phyloP scores from a whole-genome alignment of 2,888 invertebrate genomes.

The Nephrotoma guestfalica region DNA sequence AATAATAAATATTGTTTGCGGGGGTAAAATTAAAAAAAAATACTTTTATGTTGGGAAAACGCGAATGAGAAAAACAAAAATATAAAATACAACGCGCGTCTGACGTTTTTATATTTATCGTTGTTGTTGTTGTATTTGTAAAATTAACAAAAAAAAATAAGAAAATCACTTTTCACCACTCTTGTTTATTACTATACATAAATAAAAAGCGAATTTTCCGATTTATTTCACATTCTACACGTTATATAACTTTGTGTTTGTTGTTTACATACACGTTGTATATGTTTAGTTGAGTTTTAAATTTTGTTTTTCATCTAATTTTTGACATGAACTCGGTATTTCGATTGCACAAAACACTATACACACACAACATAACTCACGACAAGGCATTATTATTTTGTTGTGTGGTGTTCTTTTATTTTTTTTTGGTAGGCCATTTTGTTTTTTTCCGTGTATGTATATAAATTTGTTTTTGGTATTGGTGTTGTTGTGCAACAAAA shows the following conservation, averaged over 20 bases:
- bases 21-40: neutral
- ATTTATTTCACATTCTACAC: neutral
- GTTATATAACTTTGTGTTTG: neutral
- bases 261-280: neutral
- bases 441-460: neutral
- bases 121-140: neutral
- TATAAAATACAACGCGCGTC: constrained; percentile 3
- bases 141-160: neutral
- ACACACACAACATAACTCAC: neutral
- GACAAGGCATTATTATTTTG: constrained; percentile 2
- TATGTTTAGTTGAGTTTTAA: neutral
- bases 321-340: constrained; percentile 1
- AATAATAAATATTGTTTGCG: constrained; percentile 1
- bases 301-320: neutral
- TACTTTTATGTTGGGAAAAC: neutral
- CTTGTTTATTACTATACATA: neutral
- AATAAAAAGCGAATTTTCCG: neutral
- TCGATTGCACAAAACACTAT: constrained; percentile 1
- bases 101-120: constrained; percentile 1
- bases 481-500: neutral
- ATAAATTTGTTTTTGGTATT: neutral
- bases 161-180: neutral
- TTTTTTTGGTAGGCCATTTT: neutral
- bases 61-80: neutral
- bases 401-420: neutral